phyloP scores from a whole-genome alignment of 2,888 invertebrate species.

The Brachycybe producta region DNA sequence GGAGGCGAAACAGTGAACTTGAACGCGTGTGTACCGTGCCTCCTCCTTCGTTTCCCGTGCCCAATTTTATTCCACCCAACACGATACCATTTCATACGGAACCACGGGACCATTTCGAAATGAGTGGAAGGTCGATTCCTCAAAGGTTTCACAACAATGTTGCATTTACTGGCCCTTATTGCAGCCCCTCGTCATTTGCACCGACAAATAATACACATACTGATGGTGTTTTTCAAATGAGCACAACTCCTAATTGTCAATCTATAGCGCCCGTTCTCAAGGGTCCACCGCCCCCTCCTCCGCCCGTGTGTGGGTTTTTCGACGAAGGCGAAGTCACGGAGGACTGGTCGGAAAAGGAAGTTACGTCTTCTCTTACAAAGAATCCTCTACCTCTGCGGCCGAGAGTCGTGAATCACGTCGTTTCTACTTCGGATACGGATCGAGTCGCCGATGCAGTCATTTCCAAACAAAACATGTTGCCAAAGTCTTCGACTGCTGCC shows the following conservation, averaged over 20 bases:
- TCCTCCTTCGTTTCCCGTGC: neutral
- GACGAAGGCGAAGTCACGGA: constrained; percentile 12
- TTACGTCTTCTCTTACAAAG: constrained; percentile 4
- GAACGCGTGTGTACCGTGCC: constrained; percentile 35
- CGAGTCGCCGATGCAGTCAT: constrained; percentile 24
- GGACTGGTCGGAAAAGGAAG: constrained; percentile 15
- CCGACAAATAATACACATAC: too few species aligned
- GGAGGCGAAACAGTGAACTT: constrained; percentile 60
- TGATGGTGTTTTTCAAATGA: too few species aligned
- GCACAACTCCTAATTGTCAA: too few species aligned
- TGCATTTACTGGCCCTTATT: too few species aligned
- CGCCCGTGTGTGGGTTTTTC: constrained; percentile 5
- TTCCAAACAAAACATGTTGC: constrained; percentile 32
- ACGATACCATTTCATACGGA: neutral
- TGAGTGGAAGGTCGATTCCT: too few species aligned
- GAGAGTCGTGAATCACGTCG: constrained; percentile 5
- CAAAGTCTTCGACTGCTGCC: neutral
- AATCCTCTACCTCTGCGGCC: constrained; percentile 8
- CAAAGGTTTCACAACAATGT: too few species aligned
- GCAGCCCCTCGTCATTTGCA: too few species aligned
- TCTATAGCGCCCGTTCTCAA: too few species aligned
- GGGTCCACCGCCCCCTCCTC: neutral
- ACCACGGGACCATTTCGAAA: too few species aligned
- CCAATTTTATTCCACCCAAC: neutral
- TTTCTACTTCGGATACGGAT: constrained; percentile 21